Evolutionary conservation across 2,797 vertebrate species (phyloP).

Genomic region (Pelochelys cantorii): DNA sequence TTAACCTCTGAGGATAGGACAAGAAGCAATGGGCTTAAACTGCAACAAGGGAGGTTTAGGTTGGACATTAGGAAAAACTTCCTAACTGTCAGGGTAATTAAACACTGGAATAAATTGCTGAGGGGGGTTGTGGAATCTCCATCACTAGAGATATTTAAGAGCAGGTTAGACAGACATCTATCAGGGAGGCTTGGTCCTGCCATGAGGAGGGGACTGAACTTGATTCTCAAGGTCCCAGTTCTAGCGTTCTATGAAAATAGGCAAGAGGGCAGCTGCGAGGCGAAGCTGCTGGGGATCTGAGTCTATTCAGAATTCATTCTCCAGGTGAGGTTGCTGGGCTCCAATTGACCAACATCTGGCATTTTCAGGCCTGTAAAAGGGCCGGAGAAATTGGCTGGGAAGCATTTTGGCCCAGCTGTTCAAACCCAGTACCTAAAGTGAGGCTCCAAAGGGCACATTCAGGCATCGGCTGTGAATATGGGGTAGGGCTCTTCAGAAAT

Average conservation of each 20-base stretch:
- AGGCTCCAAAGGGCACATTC: neutral
- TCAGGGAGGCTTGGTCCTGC: too few species aligned
- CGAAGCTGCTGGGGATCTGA: slow-evolving; percentile 6
- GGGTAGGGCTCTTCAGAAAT: neutral
- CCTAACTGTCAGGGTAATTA: too few species aligned
- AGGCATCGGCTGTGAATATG: neutral
- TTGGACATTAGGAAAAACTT: too few species aligned
- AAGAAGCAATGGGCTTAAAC: too few species aligned
- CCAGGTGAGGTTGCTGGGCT: slow-evolving; percentile 52
- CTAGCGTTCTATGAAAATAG: slow-evolving; percentile 56
- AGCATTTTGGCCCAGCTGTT: neutral
- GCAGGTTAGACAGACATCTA: too few species aligned
- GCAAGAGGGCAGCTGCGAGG: slow-evolving; percentile 39
- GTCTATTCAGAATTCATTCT: slow-evolving; percentile 60
- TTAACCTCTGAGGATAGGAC: too few species aligned
- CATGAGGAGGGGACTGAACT: too few species aligned
- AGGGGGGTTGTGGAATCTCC: too few species aligned
- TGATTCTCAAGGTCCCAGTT: too few species aligned
- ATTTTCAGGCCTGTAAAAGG: neutral
- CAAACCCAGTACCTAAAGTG: neutral
- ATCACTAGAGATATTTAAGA: too few species aligned
- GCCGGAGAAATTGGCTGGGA: neutral
- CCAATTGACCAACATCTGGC: slow-evolving; percentile 61
- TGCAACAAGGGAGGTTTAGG: too few species aligned
- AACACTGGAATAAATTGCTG: too few species aligned